Percentiles rank a stretch among this genome's conserved stretches.
Conservation (phyloP, 2,888 invertebrate genomes). For the Odontocerum albicorne region DNA sequence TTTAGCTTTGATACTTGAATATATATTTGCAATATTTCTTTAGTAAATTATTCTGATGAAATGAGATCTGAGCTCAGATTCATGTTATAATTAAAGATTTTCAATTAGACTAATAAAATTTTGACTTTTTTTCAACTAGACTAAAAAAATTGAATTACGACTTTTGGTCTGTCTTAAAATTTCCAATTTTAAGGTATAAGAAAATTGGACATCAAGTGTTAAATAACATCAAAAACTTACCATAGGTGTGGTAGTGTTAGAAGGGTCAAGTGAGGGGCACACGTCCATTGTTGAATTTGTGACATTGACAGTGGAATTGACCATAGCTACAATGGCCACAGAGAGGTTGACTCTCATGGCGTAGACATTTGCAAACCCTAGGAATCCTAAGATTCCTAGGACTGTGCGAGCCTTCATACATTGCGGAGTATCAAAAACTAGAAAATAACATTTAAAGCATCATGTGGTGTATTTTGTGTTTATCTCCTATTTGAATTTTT, state of each 20-base stretch:
- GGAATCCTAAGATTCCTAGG: slow-evolving; percentile 81
- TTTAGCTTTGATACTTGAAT: too few species aligned
- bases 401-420: slow-evolving; percentile 74
- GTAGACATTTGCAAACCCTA: slow-evolving; percentile 90
- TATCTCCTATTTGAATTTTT: neutral
- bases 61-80: too few species aligned
- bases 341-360: slow-evolving; percentile 92
- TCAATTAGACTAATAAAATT: too few species aligned
- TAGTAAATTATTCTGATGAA: too few species aligned
- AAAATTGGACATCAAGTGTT: neutral
- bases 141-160: too few species aligned
- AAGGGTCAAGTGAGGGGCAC: slow-evolving; percentile 54
- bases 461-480: neutral
- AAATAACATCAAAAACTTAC: slow-evolving; percentile 42
- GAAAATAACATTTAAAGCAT: slow-evolving; percentile 36
- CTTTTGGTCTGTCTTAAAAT: too few species aligned
- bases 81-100: too few species aligned
- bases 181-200: too few species aligned
- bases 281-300: slow-evolving; percentile 62
- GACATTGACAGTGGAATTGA: slow-evolving; percentile 67
- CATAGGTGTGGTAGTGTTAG: slow-evolving; percentile 48
- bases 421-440: slow-evolving; percentile 64
- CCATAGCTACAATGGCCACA: slow-evolving; percentile 92
- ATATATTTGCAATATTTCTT: too few species aligned
- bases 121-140: too few species aligned